A percentile compares a stretch with the other conserved stretches of the same genome.
Evolutionary conservation across 2,113 vertebrate species (phyloP).

Genomic region (Progne subis): DNA sequence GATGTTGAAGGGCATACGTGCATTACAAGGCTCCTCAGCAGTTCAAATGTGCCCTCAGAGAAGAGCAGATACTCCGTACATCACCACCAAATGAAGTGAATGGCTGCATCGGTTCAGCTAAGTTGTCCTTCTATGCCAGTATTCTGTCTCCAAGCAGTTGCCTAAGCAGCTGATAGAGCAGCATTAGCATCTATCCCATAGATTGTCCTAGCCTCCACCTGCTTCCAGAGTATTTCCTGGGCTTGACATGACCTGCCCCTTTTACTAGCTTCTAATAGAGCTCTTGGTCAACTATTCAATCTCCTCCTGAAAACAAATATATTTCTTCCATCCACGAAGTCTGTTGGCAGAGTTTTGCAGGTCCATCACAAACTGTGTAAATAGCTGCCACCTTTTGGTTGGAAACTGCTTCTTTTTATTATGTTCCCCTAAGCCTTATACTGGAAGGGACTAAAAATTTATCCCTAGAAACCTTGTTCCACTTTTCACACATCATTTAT

Average conservation of each 20-base stretch:
- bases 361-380: not conserved
- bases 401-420: not conserved
- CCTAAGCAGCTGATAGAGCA: not conserved
- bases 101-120: not conserved
- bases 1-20: not conserved
- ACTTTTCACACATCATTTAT: not conserved
- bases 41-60: not conserved
- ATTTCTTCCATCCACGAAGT: not conserved
- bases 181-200: not conserved
- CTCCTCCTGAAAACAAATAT: not conserved
- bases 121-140: not conserved
- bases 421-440: not conserved
- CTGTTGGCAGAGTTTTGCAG: not conserved
- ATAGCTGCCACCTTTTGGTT: not conserved
- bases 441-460: not conserved
- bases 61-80: not conserved
- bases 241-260: not conserved
- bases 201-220: not conserved
- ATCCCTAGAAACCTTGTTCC: not conserved
- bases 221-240: not conserved
- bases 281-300: not conserved
- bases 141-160: not conserved
- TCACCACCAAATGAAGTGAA: not conserved
- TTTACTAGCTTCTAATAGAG: not conserved
- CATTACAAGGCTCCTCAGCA: not conserved